Conservation (phyloP, 2,888 invertebrate genomes). For the Coelopa pilipes region DNA sequence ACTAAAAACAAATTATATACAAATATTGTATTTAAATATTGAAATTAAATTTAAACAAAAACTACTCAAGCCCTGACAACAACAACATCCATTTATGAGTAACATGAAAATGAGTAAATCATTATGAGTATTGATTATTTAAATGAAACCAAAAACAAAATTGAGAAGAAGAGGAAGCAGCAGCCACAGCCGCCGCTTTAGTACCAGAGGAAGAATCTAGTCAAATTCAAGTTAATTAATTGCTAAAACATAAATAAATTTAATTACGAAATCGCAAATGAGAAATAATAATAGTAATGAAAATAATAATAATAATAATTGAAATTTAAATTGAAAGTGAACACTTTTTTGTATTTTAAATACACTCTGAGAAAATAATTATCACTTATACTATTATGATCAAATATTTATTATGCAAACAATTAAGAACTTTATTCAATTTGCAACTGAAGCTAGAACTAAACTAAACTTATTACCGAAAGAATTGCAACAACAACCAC, state of each 20-base stretch:
- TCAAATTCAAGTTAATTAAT: slow-evolving; percentile 64
- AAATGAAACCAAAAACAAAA: slow-evolving; percentile 35
- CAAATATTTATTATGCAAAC: slow-evolving; percentile 39
- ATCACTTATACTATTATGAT: slow-evolving; percentile 30
- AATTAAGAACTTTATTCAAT: slow-evolving; percentile 9
- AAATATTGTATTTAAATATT: slow-evolving; percentile 41
- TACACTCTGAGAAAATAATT: slow-evolving; percentile 40
- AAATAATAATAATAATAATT: too few species aligned
- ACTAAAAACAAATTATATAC: slow-evolving; percentile 35
- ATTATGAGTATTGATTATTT: slow-evolving; percentile 39
- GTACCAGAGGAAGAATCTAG: slow-evolving; percentile 54
- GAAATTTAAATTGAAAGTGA: slow-evolving; percentile 30
- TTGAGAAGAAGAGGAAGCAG: slow-evolving; percentile 41
- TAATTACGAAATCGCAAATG: not conserved
- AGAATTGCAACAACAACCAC: slow-evolving; percentile 8
- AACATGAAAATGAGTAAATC: slow-evolving; percentile 37
- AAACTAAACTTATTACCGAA: slow-evolving; percentile 6
- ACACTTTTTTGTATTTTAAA: slow-evolving; percentile 42
- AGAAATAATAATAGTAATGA: too few species aligned
- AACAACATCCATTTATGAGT: slow-evolving; percentile 44
- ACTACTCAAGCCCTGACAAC: slow-evolving; percentile 44
- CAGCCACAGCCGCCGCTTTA: slow-evolving; percentile 11
- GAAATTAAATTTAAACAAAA: slow-evolving; percentile 34
- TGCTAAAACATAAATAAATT: slow-evolving; percentile 37
- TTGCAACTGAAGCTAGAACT: slow-evolving; percentile 13